A percentile compares a stretch with the other conserved stretches of the same genome.
Conservation (phyloP, 2,888 invertebrate genomes). For the Lamproptera curius region DNA sequence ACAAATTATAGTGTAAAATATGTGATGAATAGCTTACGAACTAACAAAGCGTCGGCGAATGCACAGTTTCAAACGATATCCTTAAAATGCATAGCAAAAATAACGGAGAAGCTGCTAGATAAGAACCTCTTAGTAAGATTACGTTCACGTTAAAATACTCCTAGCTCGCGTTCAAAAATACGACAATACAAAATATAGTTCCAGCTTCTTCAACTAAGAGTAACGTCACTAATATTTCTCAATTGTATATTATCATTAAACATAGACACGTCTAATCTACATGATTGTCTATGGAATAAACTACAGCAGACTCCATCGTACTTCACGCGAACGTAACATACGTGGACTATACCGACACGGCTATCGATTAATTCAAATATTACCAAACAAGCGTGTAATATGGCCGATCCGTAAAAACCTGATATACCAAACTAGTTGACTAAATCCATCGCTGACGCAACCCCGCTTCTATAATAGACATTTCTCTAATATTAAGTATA, state of each 20-base stretch:
- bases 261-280: constrained; percentile 18
- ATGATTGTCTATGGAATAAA: constrained; percentile 19
- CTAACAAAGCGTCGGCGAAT: constrained; percentile 41
- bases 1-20: constrained; percentile 22
- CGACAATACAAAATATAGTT: constrained; percentile 63
- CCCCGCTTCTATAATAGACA: constrained; percentile 7
- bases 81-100: constrained; percentile 62
- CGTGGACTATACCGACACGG: constrained; percentile 17
- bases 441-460: constrained; percentile 24
- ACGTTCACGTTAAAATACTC: constrained; percentile 30
- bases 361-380: constrained; percentile 21
- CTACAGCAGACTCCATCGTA: constrained; percentile 27
- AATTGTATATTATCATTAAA: constrained; percentile 23
- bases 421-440: constrained; percentile 22
- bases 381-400: constrained; percentile 21
- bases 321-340: too few species aligned
- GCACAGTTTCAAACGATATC: constrained; percentile 33
- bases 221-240: constrained; percentile 20
- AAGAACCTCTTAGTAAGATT: constrained; percentile 26
- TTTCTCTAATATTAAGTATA: constrained; percentile 4
- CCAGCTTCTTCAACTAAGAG: constrained; percentile 34
- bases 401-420: constrained; percentile 23
- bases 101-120: constrained; percentile 43
- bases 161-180: constrained; percentile 41
- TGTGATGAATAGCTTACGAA: constrained; percentile 26